phyloP scores from a whole-genome alignment of 1,140 invertebrate species.

The Amphibalanus amphitrite region DNA sequence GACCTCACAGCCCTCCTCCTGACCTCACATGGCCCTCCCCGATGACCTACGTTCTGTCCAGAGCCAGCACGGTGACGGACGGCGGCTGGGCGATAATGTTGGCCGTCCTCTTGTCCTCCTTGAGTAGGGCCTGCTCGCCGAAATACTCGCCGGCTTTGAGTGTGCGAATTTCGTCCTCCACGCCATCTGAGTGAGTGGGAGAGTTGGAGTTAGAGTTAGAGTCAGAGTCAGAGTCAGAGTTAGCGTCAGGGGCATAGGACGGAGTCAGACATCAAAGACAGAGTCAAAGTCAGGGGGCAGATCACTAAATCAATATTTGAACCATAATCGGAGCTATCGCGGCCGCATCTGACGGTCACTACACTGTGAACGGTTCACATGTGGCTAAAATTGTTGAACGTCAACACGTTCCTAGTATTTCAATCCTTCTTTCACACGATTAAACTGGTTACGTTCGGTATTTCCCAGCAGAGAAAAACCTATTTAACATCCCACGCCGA shows the following conservation, averaged over 20 bases:
- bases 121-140: slow-evolving; percentile 49
- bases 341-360: no score
- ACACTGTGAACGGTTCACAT: no score
- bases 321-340: no score
- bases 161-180: slow-evolving; percentile 40
- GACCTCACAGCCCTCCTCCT: not conserved
- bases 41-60: slow-evolving; percentile 50
- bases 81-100: slow-evolving; percentile 69
- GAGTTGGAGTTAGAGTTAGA: slow-evolving; percentile 7
- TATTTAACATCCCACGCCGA: no score
- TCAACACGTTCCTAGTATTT: no score
- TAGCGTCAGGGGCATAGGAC: not conserved
- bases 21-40: not conserved
- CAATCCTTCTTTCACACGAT: no score
- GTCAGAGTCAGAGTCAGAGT: slow-evolving; percentile 8
- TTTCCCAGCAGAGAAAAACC: no score
- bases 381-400: no score
- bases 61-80: slow-evolving; percentile 71
- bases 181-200: slow-evolving; percentile 19
- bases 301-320: no score
- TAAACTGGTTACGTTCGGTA: no score
- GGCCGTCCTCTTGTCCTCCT: slow-evolving; percentile 61
- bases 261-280: no score
- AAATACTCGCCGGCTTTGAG: slow-evolving; percentile 57
- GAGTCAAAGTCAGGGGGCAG: no score